A percentile compares a stretch with the other conserved stretches of the same genome.
These are phyloP conservation scores for Orthonyx spaldingii DNA, from an alignment of 2,113 vertebrate genomes.

Conservation along the genomic window DNA sequence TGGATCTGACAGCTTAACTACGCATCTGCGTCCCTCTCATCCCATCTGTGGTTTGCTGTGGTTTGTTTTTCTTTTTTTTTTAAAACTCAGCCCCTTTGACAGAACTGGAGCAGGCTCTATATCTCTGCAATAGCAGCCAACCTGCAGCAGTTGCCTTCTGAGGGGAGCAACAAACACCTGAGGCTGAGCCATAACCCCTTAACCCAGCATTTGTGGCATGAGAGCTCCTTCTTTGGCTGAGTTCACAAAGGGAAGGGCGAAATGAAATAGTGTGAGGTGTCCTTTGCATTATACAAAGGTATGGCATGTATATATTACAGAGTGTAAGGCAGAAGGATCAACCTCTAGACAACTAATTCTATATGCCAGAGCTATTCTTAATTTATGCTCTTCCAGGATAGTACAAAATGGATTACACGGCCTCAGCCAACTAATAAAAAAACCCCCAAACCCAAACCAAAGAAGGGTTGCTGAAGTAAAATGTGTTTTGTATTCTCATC, in stretches of 20 bases:
- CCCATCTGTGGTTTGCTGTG: background rate
- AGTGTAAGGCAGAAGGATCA: background rate
- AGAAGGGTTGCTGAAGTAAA: background rate
- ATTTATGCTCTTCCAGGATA: background rate
- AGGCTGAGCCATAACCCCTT: background rate
- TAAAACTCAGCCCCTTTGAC: background rate
- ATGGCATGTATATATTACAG: background rate
- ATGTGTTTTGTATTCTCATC: background rate
- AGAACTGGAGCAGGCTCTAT: background rate
- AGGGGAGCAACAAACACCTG: background rate
- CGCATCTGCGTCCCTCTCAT: slow-evolving; percentile 13
- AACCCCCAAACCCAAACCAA: background rate
- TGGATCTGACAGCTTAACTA: slow-evolving; percentile 5
- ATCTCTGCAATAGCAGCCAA: background rate
- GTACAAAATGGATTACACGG: background rate
- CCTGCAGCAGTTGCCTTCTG: background rate
- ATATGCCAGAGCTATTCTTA: background rate
- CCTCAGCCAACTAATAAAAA: background rate
- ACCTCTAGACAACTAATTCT: background rate
- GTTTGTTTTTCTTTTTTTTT: background rate
- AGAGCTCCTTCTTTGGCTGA: background rate
- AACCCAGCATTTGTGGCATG: background rate
- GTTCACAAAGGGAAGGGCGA: background rate
- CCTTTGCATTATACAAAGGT: background rate
- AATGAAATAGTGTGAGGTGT: background rate